Conservation (phyloP, 2,797 vertebrate species). For the Premnoplex brunnescens region DNA sequence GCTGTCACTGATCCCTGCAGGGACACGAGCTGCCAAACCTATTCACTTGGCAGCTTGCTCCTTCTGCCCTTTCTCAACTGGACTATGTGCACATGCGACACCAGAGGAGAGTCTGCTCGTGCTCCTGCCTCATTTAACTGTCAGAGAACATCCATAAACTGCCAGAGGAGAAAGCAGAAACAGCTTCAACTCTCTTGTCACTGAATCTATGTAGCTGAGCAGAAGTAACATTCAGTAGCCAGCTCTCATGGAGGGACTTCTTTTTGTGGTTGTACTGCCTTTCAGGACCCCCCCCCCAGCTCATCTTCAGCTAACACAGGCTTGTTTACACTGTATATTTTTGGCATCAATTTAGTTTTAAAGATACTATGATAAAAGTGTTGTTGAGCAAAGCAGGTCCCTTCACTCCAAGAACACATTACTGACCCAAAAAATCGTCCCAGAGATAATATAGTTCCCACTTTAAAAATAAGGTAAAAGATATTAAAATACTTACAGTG, state of each 20-base stretch:
- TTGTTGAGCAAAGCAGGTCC: background rate
- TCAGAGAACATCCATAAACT: background rate
- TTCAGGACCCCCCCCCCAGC: background rate
- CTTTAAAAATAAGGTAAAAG: background rate
- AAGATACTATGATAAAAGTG: background rate
- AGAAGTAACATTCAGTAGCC: background rate
- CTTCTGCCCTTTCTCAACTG: background rate
- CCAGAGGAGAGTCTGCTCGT: background rate
- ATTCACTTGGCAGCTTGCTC: background rate
- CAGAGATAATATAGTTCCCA: background rate
- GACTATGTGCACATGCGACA: background rate
- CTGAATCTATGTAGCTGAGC: background rate
- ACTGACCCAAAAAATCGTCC: background rate
- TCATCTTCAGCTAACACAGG: background rate
- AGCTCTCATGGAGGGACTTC: background rate
- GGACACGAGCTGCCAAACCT: background rate
- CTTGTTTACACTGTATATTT: background rate
- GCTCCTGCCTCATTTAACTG: background rate
- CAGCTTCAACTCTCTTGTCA: background rate
- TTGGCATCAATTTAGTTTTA: background rate
- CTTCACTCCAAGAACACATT: background rate
- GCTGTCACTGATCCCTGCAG: background rate
- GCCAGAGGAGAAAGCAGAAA: background rate
- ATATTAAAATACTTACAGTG: conserved; percentile 70
- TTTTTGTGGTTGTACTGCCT: background rate